Evolutionary conservation across 2,113 vertebrate genomes (phyloP), one percentile per base, ranked within the genome.

Genomic region (Dendropsophus ebraccatus): DNA sequence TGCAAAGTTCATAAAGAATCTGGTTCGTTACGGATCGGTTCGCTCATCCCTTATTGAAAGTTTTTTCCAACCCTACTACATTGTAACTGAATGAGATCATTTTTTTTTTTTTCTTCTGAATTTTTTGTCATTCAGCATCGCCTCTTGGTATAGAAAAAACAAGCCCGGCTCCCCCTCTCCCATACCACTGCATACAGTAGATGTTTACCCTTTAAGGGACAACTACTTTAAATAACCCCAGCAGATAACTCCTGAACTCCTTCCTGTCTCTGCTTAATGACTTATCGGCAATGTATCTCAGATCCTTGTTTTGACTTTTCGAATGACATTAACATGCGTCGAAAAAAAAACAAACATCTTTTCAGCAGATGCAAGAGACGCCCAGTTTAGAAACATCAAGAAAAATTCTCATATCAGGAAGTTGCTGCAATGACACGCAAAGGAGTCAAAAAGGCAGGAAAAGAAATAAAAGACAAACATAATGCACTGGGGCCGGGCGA

Each of bases 361-460:
- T 84, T 77, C 83, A 84, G 25, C 83, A 84, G 17, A 74, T 25
- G 56, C 28, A 76, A 28, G 41, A 13, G 21, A 84, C 82, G 35
- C 72, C 82, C 82, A 47, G 25, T 50, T 49, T 84, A 54, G 82
- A 56, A 11, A 28, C 35, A 77, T 77, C 56, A 67, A 75, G 37
- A 75, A 76, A 30, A 23, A 35, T 47, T n/a, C 25, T 32, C 25
- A 35, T 2, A 49, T 23, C 73, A 84, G 37, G 69, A 84, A 75
- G 50, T 32, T 14, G 1, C 37, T 47, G 54, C 14, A 60, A 84
- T 41, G 12, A 45, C 30, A 74, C 5, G 25, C 83, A 67, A 35
- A 72, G 11, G 25, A 72, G 49, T 56, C 65, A 82, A 82, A 69
- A 82, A 82, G 65, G 52, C 81, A 84, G 83, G 83, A 75, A 84